Conservation (phyloP, 2,888 invertebrate species). For the Caenorhabditis becei region DNA sequence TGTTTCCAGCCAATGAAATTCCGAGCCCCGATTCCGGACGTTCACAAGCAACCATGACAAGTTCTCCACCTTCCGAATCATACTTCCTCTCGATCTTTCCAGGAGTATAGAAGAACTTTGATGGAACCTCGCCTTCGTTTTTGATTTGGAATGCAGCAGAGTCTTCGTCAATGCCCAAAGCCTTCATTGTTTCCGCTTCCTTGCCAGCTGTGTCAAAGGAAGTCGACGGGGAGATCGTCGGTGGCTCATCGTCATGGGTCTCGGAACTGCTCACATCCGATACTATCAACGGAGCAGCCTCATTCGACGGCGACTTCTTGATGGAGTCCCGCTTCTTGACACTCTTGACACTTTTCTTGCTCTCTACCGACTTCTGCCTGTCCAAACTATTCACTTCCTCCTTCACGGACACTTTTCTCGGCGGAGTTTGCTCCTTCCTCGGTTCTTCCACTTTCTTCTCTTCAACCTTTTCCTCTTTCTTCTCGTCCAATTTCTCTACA, state of each 20-base stretch:
- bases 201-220: conserved; percentile 35
- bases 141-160: conserved; percentile 53
- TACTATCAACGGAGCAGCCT: conserved; percentile 68
- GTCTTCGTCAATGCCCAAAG: conserved; percentile 51
- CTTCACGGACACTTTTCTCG: conserved; percentile 12
- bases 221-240: conserved; percentile 41
- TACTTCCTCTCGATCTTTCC: conserved; percentile 96
- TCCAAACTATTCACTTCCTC: conserved; percentile 42
- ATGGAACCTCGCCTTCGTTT: conserved; percentile 84
- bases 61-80: conserved; percentile 86
- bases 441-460: background rate
- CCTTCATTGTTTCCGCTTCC: conserved; percentile 27
- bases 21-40: conserved; percentile 90
- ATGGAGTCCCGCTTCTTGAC: conserved; percentile 52
- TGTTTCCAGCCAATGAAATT: conserved; percentile 93
- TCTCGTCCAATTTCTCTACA: conserved; percentile 29
- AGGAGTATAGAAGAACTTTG: conserved; percentile 82
- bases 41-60: conserved; percentile 87
- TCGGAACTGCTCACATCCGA: conserved; percentile 74
- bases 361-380: conserved; percentile 49
- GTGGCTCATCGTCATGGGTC: conserved; percentile 65
- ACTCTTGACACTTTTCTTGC: conserved; percentile 53
- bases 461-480: conserved; percentile 1
- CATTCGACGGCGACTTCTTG: conserved; percentile 51
- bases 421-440: conserved; percentile 25